Evolutionary conservation across 2,113 vertebrate species (phyloP), one percentile per base, ranked within the genome.

Genomic region (Cephalopholis sonnerati): DNA sequence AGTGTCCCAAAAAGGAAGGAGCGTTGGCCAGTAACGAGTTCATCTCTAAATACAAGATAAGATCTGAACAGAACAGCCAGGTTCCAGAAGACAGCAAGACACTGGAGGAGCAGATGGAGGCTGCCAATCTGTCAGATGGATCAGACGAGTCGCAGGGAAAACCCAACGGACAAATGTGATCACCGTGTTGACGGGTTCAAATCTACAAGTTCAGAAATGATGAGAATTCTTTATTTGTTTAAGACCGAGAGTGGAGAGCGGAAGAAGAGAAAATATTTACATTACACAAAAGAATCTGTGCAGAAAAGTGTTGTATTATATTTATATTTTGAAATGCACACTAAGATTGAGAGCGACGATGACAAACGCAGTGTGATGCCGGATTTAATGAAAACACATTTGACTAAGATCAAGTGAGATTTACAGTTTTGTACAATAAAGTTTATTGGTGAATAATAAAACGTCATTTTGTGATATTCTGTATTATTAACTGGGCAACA

Each of bases 1-100:
- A 9, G 17, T 93, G 93, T 29, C 89, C 92, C 15, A 93, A 90
- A 81, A 89, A 92, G 63, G 95, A 91, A 32, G 90, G 85, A 41
- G 95, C 95, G 0, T 89, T 96, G 71, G 92, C 93, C 68, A 96
- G 95, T 75, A 94, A 88, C 16, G 95, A 96, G 91, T 96, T 96
- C 67, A 88, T 95, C 63, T 68, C 87, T 46, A 96, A 94, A 83
- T 92, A 86, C 54, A 95, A 94, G 76, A 82, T 85, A 8, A 79
- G 36, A 55, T 50, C 17, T 7, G 65, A 32, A 36, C 66, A 57
- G 20, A 76, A 80, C 65, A 87, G 57, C 41, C 66, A 50, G 59
- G 58, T 36, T 2, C 1, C 41, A 7, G 81, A 85, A 0, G 78
- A 82, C 16, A 1, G 44, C 15, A 70, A 88, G 57, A 74, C 16